Base-by-base conservation (phyloP, 2,113 vertebrate species). In the Merops nubicus region DNA sequence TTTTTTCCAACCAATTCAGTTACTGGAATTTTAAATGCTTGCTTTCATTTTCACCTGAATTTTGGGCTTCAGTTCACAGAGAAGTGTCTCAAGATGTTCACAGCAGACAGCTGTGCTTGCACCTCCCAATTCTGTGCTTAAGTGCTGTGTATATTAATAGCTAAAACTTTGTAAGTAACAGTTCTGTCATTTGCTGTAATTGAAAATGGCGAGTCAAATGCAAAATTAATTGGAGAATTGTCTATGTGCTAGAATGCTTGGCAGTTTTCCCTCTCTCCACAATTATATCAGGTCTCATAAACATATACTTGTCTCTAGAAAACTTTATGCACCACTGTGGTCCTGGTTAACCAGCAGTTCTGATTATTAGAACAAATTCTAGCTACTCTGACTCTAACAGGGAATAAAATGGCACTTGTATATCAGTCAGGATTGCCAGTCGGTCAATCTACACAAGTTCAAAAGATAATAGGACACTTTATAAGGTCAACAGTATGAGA, bases 161-260 rank as follows among this genome's bases (percentile, higher is more conserved):
- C 33, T 78, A 78, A 68, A 82, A 74, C 31, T 69, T 85, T 15
- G 29, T 45, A 81, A 77, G 57, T 50, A 72, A 68, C 75, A 56
- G 18, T 47, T 59, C 38, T 81, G 47, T 51, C 25, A 83, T 42
- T 90, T 91, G 33, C 45, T 90, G 60, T 59, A 96, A 91, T 26
- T 63, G 25, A 67, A 89, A 82, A 88, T 84, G 63, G 33, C 26
- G 54, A 85, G 59, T 25, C 67, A 82, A 73, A 96, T 38, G 70
- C 50, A 83, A 95, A 94, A 92, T 81, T 92, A 90, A 93, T 60
- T 92, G 72, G 38, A 92, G 79, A 89, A 92, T 72, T 48, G 33
- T 63, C 40, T 11, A 6, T 74, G 75, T 65, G 38, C 25, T n/a
- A 29, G 59, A 92, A 92, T 9, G 8, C 54, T 53, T 89, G 79